phyloP scores from a whole-genome alignment of 2,888 invertebrate species.

The Zeuzera pyrina region DNA sequence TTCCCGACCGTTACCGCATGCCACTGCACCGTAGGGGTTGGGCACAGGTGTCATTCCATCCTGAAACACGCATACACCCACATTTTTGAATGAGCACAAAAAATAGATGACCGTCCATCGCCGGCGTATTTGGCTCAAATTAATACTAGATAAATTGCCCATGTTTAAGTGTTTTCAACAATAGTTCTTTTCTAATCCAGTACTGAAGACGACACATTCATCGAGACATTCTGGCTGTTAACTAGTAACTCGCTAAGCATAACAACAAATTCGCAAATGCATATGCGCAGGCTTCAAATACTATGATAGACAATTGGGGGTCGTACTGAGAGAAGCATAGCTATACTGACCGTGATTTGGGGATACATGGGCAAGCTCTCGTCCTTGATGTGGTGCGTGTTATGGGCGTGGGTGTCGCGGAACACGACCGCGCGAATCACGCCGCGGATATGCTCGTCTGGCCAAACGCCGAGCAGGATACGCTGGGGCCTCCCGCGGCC shows the following conservation, averaged over 20 bases:
- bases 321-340: slow-evolving; percentile 3
- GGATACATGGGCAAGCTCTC: slow-evolving; percentile 69
- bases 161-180: no score
- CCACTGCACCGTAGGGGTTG: slow-evolving; percentile 72
- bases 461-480: slow-evolving; percentile 93
- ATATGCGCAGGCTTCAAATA: slow-evolving; percentile 46
- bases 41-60: slow-evolving; percentile 67
- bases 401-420: slow-evolving; percentile 81
- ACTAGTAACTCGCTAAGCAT: slow-evolving; percentile 19
- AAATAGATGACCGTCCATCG: no score
- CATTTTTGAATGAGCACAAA: slow-evolving; percentile 8
- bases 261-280: slow-evolving; percentile 32
- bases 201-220: no score
- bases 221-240: no score
- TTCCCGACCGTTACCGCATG: slow-evolving; percentile 70
- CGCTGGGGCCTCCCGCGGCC: slow-evolving; percentile 93
- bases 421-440: slow-evolving; percentile 94
- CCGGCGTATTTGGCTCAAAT: no score
- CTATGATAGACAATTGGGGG: slow-evolving; percentile 19
- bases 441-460: slow-evolving; percentile 93
- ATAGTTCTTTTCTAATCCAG: no score
- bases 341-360: slow-evolving; percentile 65
- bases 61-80: slow-evolving; percentile 59
- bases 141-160: no score
- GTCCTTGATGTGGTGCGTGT: slow-evolving; percentile 85